phyloP scores from a whole-genome alignment of 2,888 invertebrate species.

The Nemotelus nigrinus region DNA sequence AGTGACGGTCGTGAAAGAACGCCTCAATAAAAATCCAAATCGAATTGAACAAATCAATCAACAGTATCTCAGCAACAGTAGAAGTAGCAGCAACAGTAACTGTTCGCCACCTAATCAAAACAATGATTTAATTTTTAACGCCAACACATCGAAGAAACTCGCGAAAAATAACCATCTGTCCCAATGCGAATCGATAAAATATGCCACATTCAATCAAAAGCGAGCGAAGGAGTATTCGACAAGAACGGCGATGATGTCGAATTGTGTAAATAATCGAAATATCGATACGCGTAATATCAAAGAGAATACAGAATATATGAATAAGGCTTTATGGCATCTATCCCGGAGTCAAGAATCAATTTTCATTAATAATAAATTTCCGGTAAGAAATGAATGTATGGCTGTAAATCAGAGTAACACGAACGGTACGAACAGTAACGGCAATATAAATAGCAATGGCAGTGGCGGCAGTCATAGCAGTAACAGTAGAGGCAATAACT shows the following conservation, averaged over 20 bases:
- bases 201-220: conserved; percentile 43
- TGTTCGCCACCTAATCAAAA: conserved; percentile 3
- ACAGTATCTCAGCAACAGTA: not conserved
- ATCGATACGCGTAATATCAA: conserved; percentile 28
- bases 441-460: conserved; percentile 17
- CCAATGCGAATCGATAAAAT: conserved; percentile 35
- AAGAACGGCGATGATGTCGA: no score
- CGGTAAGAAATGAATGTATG: conserved; percentile 44
- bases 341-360: conserved; percentile 51
- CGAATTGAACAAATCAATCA: not conserved
- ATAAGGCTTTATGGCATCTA: conserved; percentile 42
- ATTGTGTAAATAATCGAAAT: conserved; percentile 43
- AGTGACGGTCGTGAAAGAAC: conserved; percentile 51
- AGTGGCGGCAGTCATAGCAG: not conserved
- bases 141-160: not conserved
- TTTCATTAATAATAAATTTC: conserved; percentile 49
- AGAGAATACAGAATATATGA: conserved; percentile 40
- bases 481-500: no score
- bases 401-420: conserved; percentile 38
- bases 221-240: conserved; percentile 36
- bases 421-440: not conserved
- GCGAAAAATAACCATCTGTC: not conserved
- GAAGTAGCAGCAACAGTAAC: not conserved
- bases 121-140: conserved; percentile 18
- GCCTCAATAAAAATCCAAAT: conserved; percentile 38